Conservation (phyloP, 2,113 vertebrate genomes). For the Melanotaenia duboulayi region DNA sequence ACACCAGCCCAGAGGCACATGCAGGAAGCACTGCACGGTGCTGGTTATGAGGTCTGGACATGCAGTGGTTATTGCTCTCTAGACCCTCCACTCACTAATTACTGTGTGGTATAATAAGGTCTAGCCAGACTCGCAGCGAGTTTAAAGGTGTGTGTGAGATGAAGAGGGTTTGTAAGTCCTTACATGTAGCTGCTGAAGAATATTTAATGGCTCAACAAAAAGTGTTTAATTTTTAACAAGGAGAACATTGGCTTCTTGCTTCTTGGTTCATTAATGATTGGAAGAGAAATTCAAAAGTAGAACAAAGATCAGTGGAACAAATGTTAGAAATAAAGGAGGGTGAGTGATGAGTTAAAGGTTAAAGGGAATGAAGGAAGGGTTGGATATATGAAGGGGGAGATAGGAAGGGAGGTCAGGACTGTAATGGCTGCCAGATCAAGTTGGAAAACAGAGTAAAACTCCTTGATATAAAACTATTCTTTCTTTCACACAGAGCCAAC, state of each 20-base stretch:
- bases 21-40: conserved; percentile 13
- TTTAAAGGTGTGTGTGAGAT: conserved; percentile 18
- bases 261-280: not conserved
- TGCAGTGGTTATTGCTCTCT: conserved; percentile 40
- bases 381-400: not conserved
- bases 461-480: not conserved
- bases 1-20: not conserved
- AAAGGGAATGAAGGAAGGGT: not conserved
- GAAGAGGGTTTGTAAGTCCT: conserved; percentile 1
- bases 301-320: not conserved
- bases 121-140: conserved; percentile 27
- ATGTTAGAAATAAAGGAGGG: not conserved
- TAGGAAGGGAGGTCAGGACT: conserved; percentile 14
- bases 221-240: not conserved
- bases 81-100: conserved; percentile 52
- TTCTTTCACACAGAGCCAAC: not conserved
- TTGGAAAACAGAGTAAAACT: conserved; percentile 8
- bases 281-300: not conserved
- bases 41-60: conserved; percentile 44
- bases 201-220: conserved; percentile 40
- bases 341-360: not conserved
- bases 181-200: conserved; percentile 22
- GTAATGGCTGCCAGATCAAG: conserved; percentile 18
- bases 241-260: not conserved
- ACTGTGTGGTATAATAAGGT: conserved; percentile 43